phyloP scores from a whole-genome alignment of 2,113 vertebrate species.

The Vidua chalybeata region DNA sequence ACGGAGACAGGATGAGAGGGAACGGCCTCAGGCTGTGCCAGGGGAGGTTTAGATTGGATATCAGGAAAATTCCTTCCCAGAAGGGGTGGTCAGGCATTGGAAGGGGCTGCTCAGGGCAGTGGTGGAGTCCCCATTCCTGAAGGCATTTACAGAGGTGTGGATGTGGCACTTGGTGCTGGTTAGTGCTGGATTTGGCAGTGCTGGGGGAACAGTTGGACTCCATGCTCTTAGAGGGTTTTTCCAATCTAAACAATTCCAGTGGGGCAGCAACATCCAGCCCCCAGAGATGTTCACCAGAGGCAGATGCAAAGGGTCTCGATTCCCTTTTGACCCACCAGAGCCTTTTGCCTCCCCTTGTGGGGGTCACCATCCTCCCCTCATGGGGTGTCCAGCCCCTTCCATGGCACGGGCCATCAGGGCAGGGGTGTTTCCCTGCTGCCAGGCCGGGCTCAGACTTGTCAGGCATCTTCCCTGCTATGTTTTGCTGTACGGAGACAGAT shows the following conservation, averaged over 20 bases:
- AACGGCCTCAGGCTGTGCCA: rapidly evolving
- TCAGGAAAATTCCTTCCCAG: not conserved
- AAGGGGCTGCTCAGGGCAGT: not conserved
- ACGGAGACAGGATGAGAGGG: not conserved
- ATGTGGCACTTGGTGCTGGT: not conserved
- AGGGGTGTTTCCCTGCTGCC: not conserved
- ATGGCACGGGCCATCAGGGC: rapidly evolving
- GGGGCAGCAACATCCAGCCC: rapidly evolving
- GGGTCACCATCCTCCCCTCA: rapidly evolving
- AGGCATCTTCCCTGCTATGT: rapidly evolving
- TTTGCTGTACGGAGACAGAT: not conserved
- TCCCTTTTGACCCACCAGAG: not conserved
- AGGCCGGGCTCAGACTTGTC: not conserved
- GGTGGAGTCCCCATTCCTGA: too few species aligned
- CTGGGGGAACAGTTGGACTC: not conserved
- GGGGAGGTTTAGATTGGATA: not conserved
- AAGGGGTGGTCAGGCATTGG: not conserved
- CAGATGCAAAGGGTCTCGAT: rapidly evolving
- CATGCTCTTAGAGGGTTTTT: not conserved
- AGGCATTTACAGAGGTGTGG: not conserved
- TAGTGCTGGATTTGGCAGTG: not conserved
- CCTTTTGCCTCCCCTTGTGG: not conserved
- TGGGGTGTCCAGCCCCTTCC: rapidly evolving
- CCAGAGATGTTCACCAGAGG: too few species aligned
- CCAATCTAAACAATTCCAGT: not conserved